A percentile compares a stretch with the other conserved stretches of the same genome.
Evolutionary conservation across 2,888 invertebrate species (phyloP).

Genomic region (Andrena bucephala): DNA sequence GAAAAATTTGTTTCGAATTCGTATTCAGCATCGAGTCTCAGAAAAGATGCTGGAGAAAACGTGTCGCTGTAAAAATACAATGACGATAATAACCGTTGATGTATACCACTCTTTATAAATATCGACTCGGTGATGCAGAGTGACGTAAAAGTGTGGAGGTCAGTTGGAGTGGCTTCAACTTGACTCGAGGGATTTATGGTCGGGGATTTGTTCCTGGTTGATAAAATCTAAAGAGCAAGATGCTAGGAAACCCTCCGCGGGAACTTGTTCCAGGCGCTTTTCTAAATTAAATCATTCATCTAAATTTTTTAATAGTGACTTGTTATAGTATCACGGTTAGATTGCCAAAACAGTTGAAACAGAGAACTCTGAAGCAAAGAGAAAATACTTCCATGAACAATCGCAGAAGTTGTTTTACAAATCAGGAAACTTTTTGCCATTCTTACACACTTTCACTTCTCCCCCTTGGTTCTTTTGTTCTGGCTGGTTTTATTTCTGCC

Average conservation of each 20-base stretch:
- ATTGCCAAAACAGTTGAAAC: not conserved
- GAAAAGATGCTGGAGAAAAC: not conserved
- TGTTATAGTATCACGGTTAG: not conserved
- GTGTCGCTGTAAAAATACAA: conserved; percentile 20
- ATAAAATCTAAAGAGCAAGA: conserved; percentile 36
- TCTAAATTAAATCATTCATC: conserved; percentile 33
- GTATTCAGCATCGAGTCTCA: not conserved
- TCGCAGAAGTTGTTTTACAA: not conserved
- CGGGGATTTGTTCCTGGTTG: conserved; percentile 32
- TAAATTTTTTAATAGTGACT: not conserved
- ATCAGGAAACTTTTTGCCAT: not conserved
- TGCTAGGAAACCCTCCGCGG: conserved; percentile 14
- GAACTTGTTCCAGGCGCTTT: conserved; percentile 15
- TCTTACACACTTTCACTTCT: not conserved
- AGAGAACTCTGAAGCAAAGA: not conserved
- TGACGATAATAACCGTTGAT: conserved; percentile 17
- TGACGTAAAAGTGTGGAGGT: conserved; percentile 36
- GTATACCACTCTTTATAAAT: conserved; percentile 18
- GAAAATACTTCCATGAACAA: not conserved
- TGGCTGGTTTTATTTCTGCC: not conserved
- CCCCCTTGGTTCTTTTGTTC: not conserved
- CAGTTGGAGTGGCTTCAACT: conserved; percentile 47
- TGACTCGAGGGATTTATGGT: conserved; percentile 42
- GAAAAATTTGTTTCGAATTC: not conserved
- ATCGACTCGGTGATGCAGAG: conserved; percentile 16